Evolutionary conservation across 2,797 vertebrate species (phyloP), one percentile per base, ranked within the genome.

Genomic region (Caiman crocodilus): DNA sequence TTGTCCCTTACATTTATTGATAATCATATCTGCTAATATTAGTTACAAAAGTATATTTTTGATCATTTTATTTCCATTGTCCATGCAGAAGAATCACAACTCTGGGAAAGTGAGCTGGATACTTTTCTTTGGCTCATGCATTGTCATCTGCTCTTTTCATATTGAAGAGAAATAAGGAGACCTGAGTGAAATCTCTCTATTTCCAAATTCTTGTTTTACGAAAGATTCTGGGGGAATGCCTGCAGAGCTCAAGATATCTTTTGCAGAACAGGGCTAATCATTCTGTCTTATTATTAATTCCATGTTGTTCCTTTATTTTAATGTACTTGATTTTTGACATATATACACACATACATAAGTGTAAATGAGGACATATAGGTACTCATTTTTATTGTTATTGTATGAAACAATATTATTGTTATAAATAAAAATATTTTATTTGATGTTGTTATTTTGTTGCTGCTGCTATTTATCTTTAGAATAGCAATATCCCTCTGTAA

Each of bases 11-110:
- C 76, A 85, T 81, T 89, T 90, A n/a, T 88, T 84, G 73, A 84
- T 84, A 90, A 90, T 87, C 88, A 90, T 86, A 89, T 76, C 76
- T 90, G 82, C 69, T 84, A 87, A 63, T 90, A 90, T 76, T 84
- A 87, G 79, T 89, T 81, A 73, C 58, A 90, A 89, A 87, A 92
- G 55, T 81, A 67, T 55, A 83, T 32, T 90, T 79, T 83, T 80
- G 56, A 61, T 84, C 82, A 80, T 81, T 69, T 85, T 82, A 79
- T 63, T 89, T 65, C 82, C 2, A 0, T 89, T 60, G 79, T 3
- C 59, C 12, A 63, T 87, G 74, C 32, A 69, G 18, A 23, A 69
- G 14, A 11, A 69, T 69, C 32, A 69, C 71, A 87, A 57, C 58
- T 90, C 81, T 76, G 55, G 25, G 67, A 90, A 84, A 89, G n/a